Evolutionary conservation across 2,888 invertebrate genomes (phyloP).

Genomic region (Apodemia hepburni): DNA sequence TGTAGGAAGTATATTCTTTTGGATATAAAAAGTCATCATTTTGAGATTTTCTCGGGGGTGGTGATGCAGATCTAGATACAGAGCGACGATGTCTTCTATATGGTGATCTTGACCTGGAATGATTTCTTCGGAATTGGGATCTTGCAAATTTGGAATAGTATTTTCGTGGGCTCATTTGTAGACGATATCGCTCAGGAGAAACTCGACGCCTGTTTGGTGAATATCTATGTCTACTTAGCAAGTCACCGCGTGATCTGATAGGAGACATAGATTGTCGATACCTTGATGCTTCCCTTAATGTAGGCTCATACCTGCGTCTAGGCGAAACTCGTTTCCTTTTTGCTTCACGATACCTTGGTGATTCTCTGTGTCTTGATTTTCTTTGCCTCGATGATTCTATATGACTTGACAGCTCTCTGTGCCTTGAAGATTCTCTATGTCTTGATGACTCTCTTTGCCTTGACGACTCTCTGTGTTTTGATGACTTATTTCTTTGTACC

Average conservation of each 20-base stretch:
- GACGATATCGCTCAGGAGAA: not conserved
- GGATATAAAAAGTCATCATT: slow-evolving; percentile 49
- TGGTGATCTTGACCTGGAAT: slow-evolving; percentile 20
- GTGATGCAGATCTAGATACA: slow-evolving; percentile 26
- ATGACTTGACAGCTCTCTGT: not conserved
- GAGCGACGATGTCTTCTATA: slow-evolving; percentile 4
- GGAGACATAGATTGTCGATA: not conserved
- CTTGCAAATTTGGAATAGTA: slow-evolving; percentile 29
- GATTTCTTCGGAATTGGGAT: slow-evolving; percentile 30
- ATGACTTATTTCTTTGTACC: not conserved
- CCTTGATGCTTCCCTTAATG: slow-evolving; percentile 1
- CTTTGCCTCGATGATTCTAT: not conserved
- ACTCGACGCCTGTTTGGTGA: not conserved
- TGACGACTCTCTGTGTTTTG: not conserved
- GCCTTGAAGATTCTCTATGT: not conserved
- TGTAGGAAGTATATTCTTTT: slow-evolving; percentile 30
- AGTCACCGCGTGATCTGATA: slow-evolving; percentile 14
- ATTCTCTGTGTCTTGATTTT: not conserved
- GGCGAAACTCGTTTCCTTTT: not conserved
- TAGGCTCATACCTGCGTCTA: not conserved
- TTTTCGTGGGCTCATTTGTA: not conserved
- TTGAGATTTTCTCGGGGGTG: slow-evolving; percentile 18
- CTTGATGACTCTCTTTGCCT: not conserved
- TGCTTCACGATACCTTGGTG: not conserved
- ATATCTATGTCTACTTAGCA: slow-evolving; percentile 28